These are phyloP conservation scores for Heliangelus exortis DNA, from an alignment of 2,797 vertebrate species.

Conservation along the genomic window DNA sequence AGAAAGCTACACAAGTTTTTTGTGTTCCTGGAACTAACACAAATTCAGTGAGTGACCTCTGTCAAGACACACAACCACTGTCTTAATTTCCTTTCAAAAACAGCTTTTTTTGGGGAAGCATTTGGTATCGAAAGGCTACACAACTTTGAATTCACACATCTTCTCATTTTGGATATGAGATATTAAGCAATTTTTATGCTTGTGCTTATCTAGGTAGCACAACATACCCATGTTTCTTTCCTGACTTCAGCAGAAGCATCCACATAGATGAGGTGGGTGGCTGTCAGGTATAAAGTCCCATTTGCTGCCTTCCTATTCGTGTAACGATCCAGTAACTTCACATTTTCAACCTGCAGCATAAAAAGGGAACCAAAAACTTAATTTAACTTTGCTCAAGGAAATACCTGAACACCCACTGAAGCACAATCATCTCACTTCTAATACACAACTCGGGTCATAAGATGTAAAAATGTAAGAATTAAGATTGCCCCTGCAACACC, in stretches of 20 bases:
- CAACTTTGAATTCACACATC: not conserved
- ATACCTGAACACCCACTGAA: not conserved
- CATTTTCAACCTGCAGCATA: conserved; percentile 79
- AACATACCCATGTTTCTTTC: conserved; percentile 85
- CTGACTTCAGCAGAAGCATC: conserved; percentile 75
- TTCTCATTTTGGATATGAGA: fast-evolving
- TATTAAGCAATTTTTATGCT: not conserved
- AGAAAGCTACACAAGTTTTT: not conserved
- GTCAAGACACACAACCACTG: not conserved
- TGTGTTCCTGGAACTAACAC: not conserved
- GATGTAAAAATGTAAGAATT: not conserved
- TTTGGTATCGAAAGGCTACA: not conserved
- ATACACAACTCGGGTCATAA: not conserved
- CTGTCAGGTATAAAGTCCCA: conserved; percentile 84
- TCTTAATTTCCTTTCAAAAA: not conserved
- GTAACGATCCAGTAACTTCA: conserved; percentile 82
- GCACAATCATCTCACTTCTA: no score
- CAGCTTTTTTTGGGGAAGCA: not conserved
- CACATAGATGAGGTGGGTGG: conserved; percentile 85
- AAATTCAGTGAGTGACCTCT: not conserved
- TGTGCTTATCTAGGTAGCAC: not conserved
- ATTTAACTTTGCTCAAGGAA: not conserved
- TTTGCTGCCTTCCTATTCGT: conserved; percentile 72
- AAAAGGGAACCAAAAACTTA: fast-evolving
- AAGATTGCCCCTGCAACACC: not conserved